Percentiles rank a stretch among this genome's conserved stretches.
Evolutionary conservation across 2,113 vertebrate species (phyloP).

Genomic region (Mormyrus iriodes): DNA sequence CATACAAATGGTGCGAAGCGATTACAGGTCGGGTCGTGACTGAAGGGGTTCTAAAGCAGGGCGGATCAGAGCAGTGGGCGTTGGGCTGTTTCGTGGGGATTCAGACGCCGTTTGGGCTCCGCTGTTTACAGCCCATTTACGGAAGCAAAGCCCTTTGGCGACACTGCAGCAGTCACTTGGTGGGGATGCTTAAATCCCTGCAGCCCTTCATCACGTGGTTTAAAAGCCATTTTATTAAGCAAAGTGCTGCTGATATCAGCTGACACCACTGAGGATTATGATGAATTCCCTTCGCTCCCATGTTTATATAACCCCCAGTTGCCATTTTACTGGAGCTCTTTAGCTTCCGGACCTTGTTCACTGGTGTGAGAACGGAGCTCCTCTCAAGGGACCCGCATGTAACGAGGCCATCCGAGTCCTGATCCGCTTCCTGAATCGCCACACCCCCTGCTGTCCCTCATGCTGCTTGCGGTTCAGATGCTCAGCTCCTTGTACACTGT

Average conservation of each 20-base stretch:
- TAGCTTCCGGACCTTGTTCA: not conserved
- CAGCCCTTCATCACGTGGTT: not conserved
- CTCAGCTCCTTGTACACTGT: not conserved
- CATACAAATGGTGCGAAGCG: not conserved
- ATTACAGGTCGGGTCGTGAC: not conserved
- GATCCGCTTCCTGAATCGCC: not conserved
- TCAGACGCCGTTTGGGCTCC: not conserved
- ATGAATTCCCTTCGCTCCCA: not conserved
- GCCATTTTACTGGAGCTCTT: not conserved
- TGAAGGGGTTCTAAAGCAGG: not conserved
- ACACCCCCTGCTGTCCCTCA: not conserved
- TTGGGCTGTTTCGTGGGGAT: not conserved
- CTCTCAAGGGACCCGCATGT: not conserved
- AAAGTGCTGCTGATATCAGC: not conserved
- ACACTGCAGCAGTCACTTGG: not conserved
- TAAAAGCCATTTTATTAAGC: not conserved
- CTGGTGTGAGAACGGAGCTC: not conserved
- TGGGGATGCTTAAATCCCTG: not conserved
- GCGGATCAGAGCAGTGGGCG: not conserved
- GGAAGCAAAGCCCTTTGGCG: not conserved
- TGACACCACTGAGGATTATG: not conserved
- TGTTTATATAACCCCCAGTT: not conserved
- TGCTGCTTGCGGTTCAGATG: not conserved
- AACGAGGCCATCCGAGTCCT: not conserved
- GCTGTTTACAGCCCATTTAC: not conserved